phyloP scores from a whole-genome alignment of 2,113 vertebrate species.

The Seriola aureovittata region DNA sequence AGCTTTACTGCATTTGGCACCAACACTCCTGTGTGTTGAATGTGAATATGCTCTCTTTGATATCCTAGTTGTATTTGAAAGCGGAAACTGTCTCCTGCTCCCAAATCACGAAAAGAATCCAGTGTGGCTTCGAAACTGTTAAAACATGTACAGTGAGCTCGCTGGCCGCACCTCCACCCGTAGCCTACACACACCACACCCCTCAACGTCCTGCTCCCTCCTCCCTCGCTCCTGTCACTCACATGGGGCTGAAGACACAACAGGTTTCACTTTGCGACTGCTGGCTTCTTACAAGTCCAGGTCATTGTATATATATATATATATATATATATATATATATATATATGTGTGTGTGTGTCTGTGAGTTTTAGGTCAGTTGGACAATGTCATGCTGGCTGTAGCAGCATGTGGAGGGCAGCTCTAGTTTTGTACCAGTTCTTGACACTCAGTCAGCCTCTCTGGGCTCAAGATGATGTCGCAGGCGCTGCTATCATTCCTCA shows the following conservation, averaged over 20 bases:
- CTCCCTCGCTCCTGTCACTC: conserved; percentile 7
- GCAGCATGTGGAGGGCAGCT: conserved; percentile 69
- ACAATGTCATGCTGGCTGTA: conserved; percentile 8
- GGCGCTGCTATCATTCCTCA: conserved; percentile 57
- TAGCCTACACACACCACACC: conserved; percentile 75
- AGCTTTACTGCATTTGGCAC: background rate
- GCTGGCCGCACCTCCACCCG: conserved; percentile 24
- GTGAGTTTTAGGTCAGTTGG: background rate
- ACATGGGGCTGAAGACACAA: background rate
- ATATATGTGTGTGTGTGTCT: background rate
- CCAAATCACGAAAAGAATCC: background rate
- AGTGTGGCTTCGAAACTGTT: conserved; percentile 23
- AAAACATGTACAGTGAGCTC: conserved; percentile 7
- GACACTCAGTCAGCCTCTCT: background rate
- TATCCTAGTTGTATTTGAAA: background rate
- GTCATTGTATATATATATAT: background rate
- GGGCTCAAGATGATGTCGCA: conserved; percentile 7
- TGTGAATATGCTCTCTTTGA: background rate
- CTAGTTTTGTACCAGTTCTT: conserved; percentile 49
- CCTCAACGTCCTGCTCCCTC: conserved; percentile 28
- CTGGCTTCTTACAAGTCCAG: background rate
- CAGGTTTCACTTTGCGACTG: background rate
- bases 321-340: too few species aligned
- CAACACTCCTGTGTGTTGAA: background rate
- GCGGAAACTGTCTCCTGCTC: background rate